A percentile compares a stretch with the other conserved stretches of the same genome.
These are phyloP conservation scores for Morone chrysops DNA, from an alignment of 2,113 vertebrate genomes.

Conservation along the genomic window DNA sequence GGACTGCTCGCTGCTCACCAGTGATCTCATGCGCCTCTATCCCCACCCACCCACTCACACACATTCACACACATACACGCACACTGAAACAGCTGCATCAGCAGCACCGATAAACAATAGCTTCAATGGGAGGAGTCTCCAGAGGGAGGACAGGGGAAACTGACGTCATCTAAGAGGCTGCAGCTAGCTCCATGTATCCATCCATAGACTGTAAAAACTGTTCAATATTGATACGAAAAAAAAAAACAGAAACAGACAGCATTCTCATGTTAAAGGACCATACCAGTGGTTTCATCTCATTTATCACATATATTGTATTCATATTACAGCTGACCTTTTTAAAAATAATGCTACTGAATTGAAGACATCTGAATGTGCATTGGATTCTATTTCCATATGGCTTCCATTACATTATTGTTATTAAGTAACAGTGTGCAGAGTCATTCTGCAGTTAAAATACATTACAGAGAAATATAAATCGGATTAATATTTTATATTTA, in stretches of 20 bases:
- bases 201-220: conserved; percentile 1
- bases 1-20: conserved; percentile 72
- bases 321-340: not conserved
- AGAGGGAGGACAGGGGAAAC: conserved; percentile 44
- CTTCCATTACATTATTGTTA: not conserved
- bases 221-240: conserved; percentile 10
- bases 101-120: conserved; percentile 76
- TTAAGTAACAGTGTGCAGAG: not conserved
- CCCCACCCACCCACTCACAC: conserved; percentile 39
- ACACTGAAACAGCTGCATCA: conserved; percentile 73
- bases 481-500: conserved; percentile 7
- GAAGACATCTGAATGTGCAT: not conserved
- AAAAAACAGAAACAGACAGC: not conserved
- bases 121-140: conserved; percentile 71
- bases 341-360: not conserved
- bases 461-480: not conserved
- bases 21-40: conserved; percentile 64
- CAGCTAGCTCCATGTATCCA: conserved; percentile 45
- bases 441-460: conserved; percentile 9
- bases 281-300: conserved; percentile 3
- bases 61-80: conserved; percentile 9
- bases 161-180: conserved; percentile 65
- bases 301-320: conserved; percentile 2
- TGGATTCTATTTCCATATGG: not conserved
- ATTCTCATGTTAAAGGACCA: not conserved